These are phyloP conservation scores for Cyprinus carpio DNA, from an alignment of 2,113 vertebrate genomes.

Conservation along the genomic window DNA sequence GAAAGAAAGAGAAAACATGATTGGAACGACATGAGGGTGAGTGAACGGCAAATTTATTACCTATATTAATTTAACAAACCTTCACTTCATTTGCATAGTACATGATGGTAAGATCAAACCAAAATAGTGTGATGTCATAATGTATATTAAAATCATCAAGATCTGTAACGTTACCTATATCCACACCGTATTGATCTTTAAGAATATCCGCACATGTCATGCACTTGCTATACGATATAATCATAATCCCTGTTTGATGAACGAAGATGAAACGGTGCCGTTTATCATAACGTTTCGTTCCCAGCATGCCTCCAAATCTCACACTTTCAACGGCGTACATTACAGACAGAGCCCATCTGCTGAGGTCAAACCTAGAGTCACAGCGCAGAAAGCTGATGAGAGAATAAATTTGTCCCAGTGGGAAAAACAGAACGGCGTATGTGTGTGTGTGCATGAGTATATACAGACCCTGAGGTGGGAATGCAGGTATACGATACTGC, in stretches of 20 bases:
- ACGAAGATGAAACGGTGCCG: conserved; percentile 17
- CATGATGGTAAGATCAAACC: background rate
- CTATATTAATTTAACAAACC: background rate
- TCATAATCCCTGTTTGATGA: background rate
- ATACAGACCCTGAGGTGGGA: conserved; percentile 5
- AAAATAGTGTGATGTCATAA: background rate
- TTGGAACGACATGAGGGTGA: background rate
- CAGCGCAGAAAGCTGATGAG: conserved; percentile 35
- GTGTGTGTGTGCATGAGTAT: background rate
- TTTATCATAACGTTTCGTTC: background rate
- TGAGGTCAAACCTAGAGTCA: conserved; percentile 37
- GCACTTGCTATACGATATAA: background rate
- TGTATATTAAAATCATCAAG: background rate
- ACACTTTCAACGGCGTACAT: background rate
- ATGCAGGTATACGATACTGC: conserved; percentile 26
- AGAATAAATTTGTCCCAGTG: conserved; percentile 34
- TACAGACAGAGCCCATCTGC: conserved; percentile 41
- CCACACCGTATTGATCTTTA: background rate
- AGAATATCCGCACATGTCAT: background rate
- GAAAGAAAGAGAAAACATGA: background rate
- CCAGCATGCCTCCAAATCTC: conserved; percentile 36
- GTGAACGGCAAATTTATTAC: background rate
- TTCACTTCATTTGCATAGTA: background rate
- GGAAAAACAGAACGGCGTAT: conserved; percentile 19
- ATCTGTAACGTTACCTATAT: background rate